Percentiles rank a stretch among this genome's conserved stretches.
phyloP scores from a whole-genome alignment of 2,888 invertebrate species.

The Ditylenchus weischeri region DNA sequence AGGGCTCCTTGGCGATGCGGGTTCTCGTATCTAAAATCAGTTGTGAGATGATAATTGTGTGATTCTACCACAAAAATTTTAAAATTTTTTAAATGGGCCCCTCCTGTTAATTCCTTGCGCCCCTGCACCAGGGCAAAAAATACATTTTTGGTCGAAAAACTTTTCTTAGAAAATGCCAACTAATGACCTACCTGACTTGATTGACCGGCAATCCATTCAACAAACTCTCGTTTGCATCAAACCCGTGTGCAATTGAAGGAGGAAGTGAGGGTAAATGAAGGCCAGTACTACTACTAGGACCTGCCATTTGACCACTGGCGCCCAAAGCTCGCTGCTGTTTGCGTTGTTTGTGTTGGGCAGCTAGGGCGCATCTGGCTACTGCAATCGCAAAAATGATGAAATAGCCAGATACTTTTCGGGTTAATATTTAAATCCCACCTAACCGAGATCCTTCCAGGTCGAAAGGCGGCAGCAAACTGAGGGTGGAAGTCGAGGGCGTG shows the following conservation, averaged over 20 bases:
- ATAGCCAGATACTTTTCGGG: no score
- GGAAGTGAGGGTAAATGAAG: not conserved
- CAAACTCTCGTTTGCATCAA: conserved; percentile 12
- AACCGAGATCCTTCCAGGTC: conserved; percentile 13
- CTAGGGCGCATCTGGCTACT: conserved; percentile 13
- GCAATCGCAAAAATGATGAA: no score
- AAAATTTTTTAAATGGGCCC: not conserved
- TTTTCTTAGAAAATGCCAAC: no score
- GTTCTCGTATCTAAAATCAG: conserved; percentile 28
- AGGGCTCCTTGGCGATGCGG: conserved; percentile 44
- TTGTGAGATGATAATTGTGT: not conserved
- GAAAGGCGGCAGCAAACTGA: conserved; percentile 12
- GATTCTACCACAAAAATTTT: not conserved
- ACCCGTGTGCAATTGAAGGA: not conserved
- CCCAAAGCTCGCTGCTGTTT: conserved; percentile 10
- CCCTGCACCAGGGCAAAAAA: not conserved
- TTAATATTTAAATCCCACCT: no score
- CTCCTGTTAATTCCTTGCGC: not conserved
- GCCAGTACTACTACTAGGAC: not conserved
- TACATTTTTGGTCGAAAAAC: not conserved
- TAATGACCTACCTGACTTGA: conserved; percentile 18
- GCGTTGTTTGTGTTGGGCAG: conserved; percentile 24
- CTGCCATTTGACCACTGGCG: not conserved
- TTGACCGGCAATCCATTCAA: conserved; percentile 19
- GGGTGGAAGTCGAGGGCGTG: not conserved